These are phyloP conservation scores for Latrodectus hesperus DNA, from an alignment of 2,888 invertebrate species.

Conservation along the genomic window DNA sequence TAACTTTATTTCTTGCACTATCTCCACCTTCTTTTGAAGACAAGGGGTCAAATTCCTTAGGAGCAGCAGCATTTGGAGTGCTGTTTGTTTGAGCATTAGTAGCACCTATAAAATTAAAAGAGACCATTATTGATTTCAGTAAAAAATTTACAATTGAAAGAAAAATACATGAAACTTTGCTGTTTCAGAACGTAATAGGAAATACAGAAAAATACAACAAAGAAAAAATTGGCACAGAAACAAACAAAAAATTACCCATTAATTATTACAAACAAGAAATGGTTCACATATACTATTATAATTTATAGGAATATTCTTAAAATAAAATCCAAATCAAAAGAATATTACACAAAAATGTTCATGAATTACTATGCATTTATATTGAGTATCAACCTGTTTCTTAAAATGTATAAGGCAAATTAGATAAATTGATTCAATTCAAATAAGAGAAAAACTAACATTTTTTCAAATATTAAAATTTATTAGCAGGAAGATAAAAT, in stretches of 20 bases:
- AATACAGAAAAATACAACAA: neutral
- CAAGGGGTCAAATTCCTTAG: slow-evolving; percentile 71
- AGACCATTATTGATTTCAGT: neutral
- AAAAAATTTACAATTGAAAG: neutral
- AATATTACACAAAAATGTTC: no score
- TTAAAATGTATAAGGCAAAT: no score
- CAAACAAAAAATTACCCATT: neutral
- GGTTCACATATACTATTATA: no score
- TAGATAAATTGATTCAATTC: no score
- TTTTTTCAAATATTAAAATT: no score
- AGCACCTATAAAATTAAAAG: slow-evolving; percentile 18
- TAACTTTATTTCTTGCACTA: slow-evolving; percentile 58
- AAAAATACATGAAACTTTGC: neutral
- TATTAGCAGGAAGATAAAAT: no score
- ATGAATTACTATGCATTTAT: no score
- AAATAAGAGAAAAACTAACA: no score
- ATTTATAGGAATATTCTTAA: no score
- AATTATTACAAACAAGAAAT: neutral
- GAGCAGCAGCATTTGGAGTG: slow-evolving; percentile 62
- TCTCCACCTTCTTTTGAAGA: slow-evolving; percentile 47
- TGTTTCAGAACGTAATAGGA: no score
- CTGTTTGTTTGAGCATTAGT: slow-evolving; percentile 30
- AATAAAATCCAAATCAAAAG: no score
- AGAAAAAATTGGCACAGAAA: neutral
- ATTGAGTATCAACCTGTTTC: no score